A percentile compares a stretch with the other conserved stretches of the same genome.
phyloP scores from a whole-genome alignment of 2,888 invertebrate species.

The Aethes cnicana region DNA sequence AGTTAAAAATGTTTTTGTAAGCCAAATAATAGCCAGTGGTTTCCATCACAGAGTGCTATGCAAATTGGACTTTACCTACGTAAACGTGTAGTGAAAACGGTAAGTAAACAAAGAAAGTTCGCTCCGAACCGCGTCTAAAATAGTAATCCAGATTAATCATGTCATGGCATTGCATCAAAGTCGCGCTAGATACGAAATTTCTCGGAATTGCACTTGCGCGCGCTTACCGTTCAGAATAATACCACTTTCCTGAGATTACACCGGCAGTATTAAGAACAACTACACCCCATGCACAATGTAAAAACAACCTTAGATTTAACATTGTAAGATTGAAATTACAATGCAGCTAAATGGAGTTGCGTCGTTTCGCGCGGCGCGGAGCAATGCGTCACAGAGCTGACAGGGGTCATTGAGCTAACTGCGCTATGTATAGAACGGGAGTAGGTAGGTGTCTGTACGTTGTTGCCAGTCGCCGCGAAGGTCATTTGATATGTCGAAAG shows the following conservation, averaged over 20 bases:
- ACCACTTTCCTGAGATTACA: constrained; percentile 31
- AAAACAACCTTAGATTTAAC: neutral
- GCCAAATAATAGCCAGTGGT: too few relatives aligned
- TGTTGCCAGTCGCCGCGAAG: constrained; percentile 33
- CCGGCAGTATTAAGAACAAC: constrained; percentile 4
- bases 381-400: constrained; percentile 26
- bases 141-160: neutral
- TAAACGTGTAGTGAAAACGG: too few relatives aligned
- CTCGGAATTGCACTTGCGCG: constrained; percentile 33
- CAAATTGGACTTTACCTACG: too few relatives aligned
- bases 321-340: neutral
- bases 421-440: constrained; percentile 20
- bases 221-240: constrained; percentile 30
- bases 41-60: too few relatives aligned
- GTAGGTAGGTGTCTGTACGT: constrained; percentile 16
- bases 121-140: too few relatives aligned
- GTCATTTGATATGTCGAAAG: constrained; percentile 29
- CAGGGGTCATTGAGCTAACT: constrained; percentile 31
- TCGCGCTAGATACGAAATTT: constrained; percentile 29
- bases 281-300: constrained; percentile 1
- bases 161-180: constrained; percentile 6
- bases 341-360: neutral
- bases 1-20: too few relatives aligned
- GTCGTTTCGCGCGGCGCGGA: constrained; percentile 4
- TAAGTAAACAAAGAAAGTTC: too few relatives aligned